Percentiles rank a stretch among this genome's conserved stretches.
Conservation (phyloP, 1,140 invertebrate genomes). For the Archivesica marissinica region DNA sequence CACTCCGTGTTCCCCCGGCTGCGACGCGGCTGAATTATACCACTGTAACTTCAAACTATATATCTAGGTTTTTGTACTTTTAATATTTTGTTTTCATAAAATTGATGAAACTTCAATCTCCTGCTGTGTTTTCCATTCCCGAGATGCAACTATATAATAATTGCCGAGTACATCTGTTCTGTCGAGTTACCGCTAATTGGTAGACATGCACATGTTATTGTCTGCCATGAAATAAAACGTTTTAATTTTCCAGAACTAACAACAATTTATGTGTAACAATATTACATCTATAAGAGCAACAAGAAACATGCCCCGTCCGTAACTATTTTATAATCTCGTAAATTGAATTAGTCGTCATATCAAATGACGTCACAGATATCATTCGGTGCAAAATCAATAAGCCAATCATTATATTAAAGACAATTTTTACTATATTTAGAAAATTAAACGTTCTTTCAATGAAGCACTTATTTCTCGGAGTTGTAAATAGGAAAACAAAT, state of each 20-base stretch:
- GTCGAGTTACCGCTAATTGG: too few relatives aligned
- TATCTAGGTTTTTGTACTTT: too few relatives aligned
- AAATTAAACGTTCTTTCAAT: not conserved
- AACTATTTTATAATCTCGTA: slow-evolving; percentile 7
- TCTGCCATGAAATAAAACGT: not conserved
- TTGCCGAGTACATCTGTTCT: too few relatives aligned
- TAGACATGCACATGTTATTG: not conserved
- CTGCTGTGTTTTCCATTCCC: too few relatives aligned
- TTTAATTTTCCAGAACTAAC: not conserved
- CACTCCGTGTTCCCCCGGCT: too few relatives aligned
- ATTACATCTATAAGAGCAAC: not conserved
- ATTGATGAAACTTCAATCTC: too few relatives aligned
- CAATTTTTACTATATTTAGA: slow-evolving; percentile 3
- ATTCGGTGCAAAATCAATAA: slow-evolving; percentile 14
- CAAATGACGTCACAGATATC: slow-evolving; percentile 17
- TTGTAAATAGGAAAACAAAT: slow-evolving; percentile 8
- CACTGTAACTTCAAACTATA: too few relatives aligned
- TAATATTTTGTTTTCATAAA: too few relatives aligned
- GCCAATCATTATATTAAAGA: slow-evolving; percentile 3
- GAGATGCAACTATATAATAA: too few relatives aligned
- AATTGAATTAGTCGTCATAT: slow-evolving; percentile 19
- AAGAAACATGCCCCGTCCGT: not conserved
- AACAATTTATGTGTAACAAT: not conserved
- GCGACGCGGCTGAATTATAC: too few relatives aligned
- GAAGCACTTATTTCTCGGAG: slow-evolving; percentile 1